Evolutionary conservation across 2,797 vertebrate species (phyloP).

Genomic region (Brachyrhaphis roseni): DNA sequence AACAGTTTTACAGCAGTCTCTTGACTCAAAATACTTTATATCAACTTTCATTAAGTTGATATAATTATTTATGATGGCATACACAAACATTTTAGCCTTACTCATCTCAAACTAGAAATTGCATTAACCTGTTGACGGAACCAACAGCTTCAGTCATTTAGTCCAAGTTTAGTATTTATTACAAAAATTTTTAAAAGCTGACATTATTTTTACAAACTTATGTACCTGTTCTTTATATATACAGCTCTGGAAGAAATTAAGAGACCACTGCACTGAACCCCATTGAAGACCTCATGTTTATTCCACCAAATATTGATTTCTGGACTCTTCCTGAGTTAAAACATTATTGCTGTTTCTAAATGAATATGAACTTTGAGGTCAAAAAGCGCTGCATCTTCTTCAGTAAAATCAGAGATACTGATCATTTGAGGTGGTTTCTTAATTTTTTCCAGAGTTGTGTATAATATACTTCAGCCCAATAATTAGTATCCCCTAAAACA

Average conservation of each 20-base stretch:
- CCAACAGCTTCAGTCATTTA: neutral
- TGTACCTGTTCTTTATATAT: neutral
- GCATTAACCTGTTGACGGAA: neutral
- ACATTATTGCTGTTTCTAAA: too few species aligned
- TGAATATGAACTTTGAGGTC: too few species aligned
- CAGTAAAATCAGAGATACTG: too few species aligned
- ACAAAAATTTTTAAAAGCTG: neutral
- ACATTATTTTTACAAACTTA: neutral
- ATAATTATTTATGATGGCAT: neutral
- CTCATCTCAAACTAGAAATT: neutral
- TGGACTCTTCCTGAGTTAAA: too few species aligned
- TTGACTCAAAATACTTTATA: neutral
- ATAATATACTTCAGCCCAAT: neutral
- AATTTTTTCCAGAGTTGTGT: too few species aligned
- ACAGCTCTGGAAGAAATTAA: too few species aligned
- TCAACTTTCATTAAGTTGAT: neutral
- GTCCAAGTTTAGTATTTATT: neutral
- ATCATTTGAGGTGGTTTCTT: too few species aligned
- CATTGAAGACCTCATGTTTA: too few species aligned
- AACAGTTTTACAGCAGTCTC: neutral
- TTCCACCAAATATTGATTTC: too few species aligned
- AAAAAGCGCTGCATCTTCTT: too few species aligned
- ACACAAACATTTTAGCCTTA: neutral
- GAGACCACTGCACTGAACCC: too few species aligned
- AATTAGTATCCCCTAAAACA: neutral